Evolutionary conservation across 1,140 invertebrate genomes (phyloP).

Genomic region (Hypothenemus hampei): DNA sequence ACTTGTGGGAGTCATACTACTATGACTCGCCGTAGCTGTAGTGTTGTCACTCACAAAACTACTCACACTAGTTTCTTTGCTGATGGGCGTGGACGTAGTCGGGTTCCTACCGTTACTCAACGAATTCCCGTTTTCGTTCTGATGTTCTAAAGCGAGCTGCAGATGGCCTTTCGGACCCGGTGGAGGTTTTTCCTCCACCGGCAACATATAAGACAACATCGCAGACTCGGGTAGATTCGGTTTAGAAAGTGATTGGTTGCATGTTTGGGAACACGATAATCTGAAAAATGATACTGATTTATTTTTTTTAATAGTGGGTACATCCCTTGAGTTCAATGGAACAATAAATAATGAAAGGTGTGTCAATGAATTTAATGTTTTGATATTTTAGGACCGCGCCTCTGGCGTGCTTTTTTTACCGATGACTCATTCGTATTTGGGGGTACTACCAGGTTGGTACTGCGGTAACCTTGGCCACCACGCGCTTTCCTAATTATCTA

Average conservation of each 20-base stretch:
- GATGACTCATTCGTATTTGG: too few relatives aligned
- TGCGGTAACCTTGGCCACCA: too few relatives aligned
- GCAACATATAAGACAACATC: slow-evolving; percentile 63
- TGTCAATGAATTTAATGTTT: too few relatives aligned
- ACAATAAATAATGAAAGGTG: too few relatives aligned
- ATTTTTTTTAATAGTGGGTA: too few relatives aligned
- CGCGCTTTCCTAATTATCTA: too few relatives aligned
- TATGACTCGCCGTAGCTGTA: slow-evolving; percentile 47
- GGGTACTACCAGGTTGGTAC: too few relatives aligned
- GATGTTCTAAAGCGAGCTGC: slow-evolving; percentile 41
- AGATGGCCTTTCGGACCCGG: slow-evolving; percentile 51
- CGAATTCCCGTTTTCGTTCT: slow-evolving; percentile 9
- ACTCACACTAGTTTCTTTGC: slow-evolving; percentile 54
- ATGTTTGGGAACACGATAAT: too few relatives aligned
- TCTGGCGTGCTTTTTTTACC: too few relatives aligned
- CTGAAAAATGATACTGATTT: too few relatives aligned
- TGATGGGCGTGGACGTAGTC: slow-evolving; percentile 35
- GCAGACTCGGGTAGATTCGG: slow-evolving; percentile 10
- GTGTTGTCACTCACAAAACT: slow-evolving; percentile 54
- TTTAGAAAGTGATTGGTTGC: neutral
- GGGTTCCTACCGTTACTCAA: slow-evolving; percentile 24
- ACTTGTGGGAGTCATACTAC: slow-evolving; percentile 53
- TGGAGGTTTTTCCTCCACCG: slow-evolving; percentile 59
- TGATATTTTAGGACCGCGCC: too few relatives aligned
- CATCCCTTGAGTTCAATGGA: too few relatives aligned